A percentile compares a stretch with the other conserved stretches of the same genome.
Evolutionary conservation across 2,797 vertebrate species (phyloP).

Genomic region (Characodon lateralis): DNA sequence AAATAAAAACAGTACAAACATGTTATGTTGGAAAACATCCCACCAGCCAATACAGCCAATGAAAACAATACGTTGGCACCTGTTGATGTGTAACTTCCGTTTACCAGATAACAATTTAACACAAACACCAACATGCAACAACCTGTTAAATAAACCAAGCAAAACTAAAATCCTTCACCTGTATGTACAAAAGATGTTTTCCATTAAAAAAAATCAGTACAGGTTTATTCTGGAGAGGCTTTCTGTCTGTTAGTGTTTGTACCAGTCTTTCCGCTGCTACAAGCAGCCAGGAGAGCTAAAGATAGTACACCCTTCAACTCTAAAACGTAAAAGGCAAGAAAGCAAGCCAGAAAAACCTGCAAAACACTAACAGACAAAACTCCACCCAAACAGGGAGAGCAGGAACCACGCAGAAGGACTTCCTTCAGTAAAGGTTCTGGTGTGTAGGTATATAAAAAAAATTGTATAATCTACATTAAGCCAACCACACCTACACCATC

Average conservation of each 20-base stretch:
- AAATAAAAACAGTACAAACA: neutral
- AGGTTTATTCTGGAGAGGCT: neutral
- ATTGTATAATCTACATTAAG: neutral
- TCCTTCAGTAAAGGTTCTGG: neutral
- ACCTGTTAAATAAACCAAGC: neutral
- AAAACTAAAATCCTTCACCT: slow-evolving; percentile 15
- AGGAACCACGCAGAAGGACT: neutral
- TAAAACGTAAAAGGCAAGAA: neutral
- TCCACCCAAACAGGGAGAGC: slow-evolving; percentile 43
- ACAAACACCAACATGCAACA: neutral
- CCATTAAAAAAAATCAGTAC: neutral
- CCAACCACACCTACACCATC: neutral
- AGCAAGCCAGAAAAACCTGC: slow-evolving; percentile 40
- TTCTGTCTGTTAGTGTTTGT: neutral
- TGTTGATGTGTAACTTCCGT: neutral
- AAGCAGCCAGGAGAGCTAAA: slow-evolving; percentile 4
- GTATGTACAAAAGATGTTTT: neutral
- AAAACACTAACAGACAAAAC: slow-evolving; percentile 2
- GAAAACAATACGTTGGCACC: neutral
- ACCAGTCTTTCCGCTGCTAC: neutral
- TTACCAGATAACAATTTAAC: neutral
- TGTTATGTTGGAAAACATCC: neutral
- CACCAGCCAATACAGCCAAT: neutral
- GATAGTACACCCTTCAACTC: neutral
- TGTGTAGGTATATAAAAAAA: neutral